Percentiles rank a stretch among this genome's conserved stretches.
Evolutionary conservation across 2,113 vertebrate species (phyloP).

Genomic region (Apteryx owenii): DNA sequence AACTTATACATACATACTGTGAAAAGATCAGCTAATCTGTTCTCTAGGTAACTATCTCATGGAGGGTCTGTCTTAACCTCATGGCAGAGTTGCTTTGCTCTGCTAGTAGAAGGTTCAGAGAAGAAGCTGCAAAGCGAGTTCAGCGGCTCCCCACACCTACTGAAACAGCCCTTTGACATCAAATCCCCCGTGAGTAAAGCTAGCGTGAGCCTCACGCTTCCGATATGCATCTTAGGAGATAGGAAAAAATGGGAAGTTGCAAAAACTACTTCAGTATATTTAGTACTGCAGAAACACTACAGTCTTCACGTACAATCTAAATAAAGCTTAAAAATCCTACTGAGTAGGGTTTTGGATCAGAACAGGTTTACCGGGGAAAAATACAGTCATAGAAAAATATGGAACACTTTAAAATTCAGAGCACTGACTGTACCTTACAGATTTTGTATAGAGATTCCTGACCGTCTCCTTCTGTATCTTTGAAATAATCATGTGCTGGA

Average conservation of each 20-base stretch:
- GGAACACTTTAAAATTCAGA: not conserved
- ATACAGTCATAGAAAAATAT: not conserved
- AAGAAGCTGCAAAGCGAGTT: not conserved
- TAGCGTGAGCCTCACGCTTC: not conserved
- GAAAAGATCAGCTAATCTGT: not conserved
- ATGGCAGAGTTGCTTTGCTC: not conserved
- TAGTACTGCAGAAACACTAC: not conserved
- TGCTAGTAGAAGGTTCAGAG: too few relatives aligned
- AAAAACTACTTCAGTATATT: not conserved
- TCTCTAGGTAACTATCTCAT: not conserved
- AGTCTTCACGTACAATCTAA: not conserved
- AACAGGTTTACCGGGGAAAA: not conserved
- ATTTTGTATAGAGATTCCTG: slow-evolving; percentile 98
- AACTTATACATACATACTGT: not conserved
- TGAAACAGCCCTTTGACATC: not conserved
- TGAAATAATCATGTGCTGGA: slow-evolving; percentile 97
- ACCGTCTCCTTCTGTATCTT: slow-evolving; percentile 94
- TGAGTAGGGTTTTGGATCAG: not conserved
- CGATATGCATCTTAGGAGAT: not conserved
- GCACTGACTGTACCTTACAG: slow-evolving; percentile 87
- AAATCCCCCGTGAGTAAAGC: not conserved
- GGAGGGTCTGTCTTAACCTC: not conserved
- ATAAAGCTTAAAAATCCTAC: not conserved
- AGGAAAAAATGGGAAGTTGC: not conserved
- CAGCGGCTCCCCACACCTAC: not conserved